phyloP scores from a whole-genome alignment of 2,888 invertebrate genomes.

The Beris chalybata region DNA sequence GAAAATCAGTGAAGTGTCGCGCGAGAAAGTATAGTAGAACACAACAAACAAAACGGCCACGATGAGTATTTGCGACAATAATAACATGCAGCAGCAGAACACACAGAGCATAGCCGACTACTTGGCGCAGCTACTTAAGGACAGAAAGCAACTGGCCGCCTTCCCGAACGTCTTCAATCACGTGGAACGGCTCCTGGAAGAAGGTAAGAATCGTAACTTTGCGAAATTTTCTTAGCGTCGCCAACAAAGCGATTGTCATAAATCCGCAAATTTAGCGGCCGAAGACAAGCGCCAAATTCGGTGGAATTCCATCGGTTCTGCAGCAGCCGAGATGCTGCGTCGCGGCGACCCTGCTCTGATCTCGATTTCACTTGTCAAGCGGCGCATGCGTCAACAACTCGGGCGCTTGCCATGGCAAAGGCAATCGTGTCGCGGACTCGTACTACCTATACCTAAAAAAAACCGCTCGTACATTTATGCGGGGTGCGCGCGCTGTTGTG shows the following conservation, averaged over 20 bases:
- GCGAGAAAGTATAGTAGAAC: no score
- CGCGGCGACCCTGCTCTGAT: constrained; percentile 11
- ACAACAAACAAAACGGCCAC: constrained; percentile 40
- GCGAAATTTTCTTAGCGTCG: not conserved
- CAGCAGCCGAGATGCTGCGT: not conserved
- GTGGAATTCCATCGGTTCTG: no score
- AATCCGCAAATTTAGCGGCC: not conserved
- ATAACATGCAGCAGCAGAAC: constrained; percentile 61
- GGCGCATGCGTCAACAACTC: constrained; percentile 35
- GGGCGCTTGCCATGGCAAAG: no score
- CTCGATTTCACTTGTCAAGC: constrained; percentile 38
- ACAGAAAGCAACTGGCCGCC: constrained; percentile 99
- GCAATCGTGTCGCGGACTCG: no score
- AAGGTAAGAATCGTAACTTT: constrained; percentile 73
- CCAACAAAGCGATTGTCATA: not conserved
- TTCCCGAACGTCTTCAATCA: constrained; percentile 99
- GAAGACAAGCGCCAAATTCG: no score
- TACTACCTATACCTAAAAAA: no score
- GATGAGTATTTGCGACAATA: constrained; percentile 57
- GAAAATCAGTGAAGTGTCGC: no score
- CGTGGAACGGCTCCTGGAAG: constrained; percentile 97
- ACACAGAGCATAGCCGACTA: constrained; percentile 99
- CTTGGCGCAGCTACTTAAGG: constrained; percentile 99
- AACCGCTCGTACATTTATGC: no score
- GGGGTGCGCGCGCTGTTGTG: no score